Conservation (phyloP, 92 coral and sea anemone genomes). For the Zoanthus sociatus region DNA sequence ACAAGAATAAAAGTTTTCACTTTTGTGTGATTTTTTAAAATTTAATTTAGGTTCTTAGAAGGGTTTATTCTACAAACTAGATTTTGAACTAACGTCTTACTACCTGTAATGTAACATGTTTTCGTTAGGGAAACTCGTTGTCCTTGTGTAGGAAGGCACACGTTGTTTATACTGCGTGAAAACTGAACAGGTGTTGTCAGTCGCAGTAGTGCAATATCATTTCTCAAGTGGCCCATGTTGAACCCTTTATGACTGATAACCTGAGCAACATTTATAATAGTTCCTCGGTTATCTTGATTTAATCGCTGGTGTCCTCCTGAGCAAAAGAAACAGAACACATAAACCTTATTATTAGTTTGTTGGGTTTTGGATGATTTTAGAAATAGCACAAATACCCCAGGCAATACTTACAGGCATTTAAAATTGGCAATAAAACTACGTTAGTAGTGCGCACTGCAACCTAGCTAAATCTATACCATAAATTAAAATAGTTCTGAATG, state of each 20-base stretch:
- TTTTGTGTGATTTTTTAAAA: too few relatives aligned
- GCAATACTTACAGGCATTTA: too few relatives aligned
- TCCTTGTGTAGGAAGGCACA: conserved; percentile 20
- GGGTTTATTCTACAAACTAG: too few relatives aligned
- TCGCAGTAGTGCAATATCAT: conserved; percentile 12
- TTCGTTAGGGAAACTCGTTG: conserved; percentile 1
- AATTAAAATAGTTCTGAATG: too few relatives aligned
- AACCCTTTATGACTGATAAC: conserved; percentile 16
- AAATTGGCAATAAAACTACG: too few relatives aligned
- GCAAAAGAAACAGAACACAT: background rate
- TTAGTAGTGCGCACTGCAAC: too few relatives aligned
- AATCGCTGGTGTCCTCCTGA: conserved; percentile 26
- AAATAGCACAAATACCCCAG: too few relatives aligned
- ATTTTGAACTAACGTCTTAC: too few relatives aligned
- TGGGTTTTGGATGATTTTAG: too few relatives aligned
- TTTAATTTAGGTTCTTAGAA: too few relatives aligned
- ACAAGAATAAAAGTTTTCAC: too few relatives aligned
- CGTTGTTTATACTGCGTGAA: conserved; percentile 2
- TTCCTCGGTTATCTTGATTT: conserved; percentile 18
- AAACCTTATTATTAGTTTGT: background rate
- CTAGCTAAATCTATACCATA: too few relatives aligned
- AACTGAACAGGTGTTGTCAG: conserved; percentile 24
- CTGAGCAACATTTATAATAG: background rate
- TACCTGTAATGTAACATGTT: conserved; percentile 30
- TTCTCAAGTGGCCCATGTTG: conserved; percentile 39